A percentile compares a stretch with the other conserved stretches of the same genome.
Conservation (phyloP, 2,888 invertebrate genomes). For the Hydraecia micacea region DNA sequence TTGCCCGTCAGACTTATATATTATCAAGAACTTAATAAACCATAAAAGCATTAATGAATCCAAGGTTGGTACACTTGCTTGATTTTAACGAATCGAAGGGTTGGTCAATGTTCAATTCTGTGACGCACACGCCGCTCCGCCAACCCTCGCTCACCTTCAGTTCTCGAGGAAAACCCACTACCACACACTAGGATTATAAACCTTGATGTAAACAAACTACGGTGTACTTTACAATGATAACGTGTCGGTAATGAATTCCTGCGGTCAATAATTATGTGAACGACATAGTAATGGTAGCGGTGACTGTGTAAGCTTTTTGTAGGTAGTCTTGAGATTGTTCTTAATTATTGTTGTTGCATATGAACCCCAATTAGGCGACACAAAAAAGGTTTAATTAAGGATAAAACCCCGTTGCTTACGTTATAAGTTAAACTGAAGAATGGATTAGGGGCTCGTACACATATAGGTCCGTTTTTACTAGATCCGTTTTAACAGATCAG, state of each 20-base stretch:
- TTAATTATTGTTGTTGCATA: conserved; percentile 18
- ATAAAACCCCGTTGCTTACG: not conserved
- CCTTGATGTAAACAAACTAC: conserved; percentile 64
- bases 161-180: conserved; percentile 79
- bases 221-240: conserved; percentile 61
- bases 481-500: too few species aligned
- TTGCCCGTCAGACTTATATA: not conserved
- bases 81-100: conserved; percentile 74
- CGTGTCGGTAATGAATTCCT: conserved; percentile 72
- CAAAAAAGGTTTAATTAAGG: not conserved
- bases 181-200: conserved; percentile 52
- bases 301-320: conserved; percentile 64
- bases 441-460: too few species aligned
- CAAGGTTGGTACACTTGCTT: conserved; percentile 51
- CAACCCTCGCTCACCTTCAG: conserved; percentile 81
- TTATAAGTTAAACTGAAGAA: not conserved
- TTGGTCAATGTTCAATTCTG: conserved; percentile 66
- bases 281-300: conserved; percentile 64
- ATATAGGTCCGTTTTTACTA: too few species aligned
- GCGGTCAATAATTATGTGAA: conserved; percentile 72
- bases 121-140: conserved; percentile 75
- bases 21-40: not conserved
- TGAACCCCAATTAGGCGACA: not conserved
- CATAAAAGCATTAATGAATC: conserved; percentile 51
- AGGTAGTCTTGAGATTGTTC: conserved; percentile 44